A percentile compares a stretch with the other conserved stretches of the same genome.
phyloP scores from a whole-genome alignment of 2,797 vertebrate species.

The Malacoraja senta region DNA sequence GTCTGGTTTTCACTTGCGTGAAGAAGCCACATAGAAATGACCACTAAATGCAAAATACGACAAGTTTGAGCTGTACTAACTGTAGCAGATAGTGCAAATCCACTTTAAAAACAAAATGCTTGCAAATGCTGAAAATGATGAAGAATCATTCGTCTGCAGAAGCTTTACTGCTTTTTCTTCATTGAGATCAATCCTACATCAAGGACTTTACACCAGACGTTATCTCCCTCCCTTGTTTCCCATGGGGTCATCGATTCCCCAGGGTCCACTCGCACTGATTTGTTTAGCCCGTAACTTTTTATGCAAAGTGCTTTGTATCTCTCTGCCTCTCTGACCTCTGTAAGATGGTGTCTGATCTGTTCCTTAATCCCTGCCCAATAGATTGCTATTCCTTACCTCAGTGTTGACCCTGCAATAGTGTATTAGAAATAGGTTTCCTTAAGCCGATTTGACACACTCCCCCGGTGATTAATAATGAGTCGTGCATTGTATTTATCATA shows the following conservation, averaged over 20 bases:
- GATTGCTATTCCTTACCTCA: background rate
- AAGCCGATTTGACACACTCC: background rate
- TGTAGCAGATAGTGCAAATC: background rate
- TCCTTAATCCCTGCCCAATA: background rate
- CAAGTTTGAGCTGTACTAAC: background rate
- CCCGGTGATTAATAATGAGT: background rate
- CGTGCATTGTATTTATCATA: background rate
- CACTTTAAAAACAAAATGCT: background rate
- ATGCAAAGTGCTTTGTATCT: background rate
- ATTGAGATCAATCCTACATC: background rate
- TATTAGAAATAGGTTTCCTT: background rate
- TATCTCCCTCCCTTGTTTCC: background rate
- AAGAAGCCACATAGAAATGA: background rate
- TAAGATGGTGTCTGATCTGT: background rate
- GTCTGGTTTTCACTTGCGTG: background rate
- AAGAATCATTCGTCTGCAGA: background rate
- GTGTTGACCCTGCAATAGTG: background rate
- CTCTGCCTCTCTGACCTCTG: background rate
- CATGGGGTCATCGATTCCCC: background rate
- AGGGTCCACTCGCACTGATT: background rate
- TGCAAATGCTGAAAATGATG: background rate
- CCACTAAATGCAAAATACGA: background rate
- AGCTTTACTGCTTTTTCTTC: too few species aligned
- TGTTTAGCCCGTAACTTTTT: background rate
- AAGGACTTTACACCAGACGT: background rate